Base-by-base conservation (phyloP, 1,140 invertebrate species). In the Temnothorax longispinosus region DNA sequence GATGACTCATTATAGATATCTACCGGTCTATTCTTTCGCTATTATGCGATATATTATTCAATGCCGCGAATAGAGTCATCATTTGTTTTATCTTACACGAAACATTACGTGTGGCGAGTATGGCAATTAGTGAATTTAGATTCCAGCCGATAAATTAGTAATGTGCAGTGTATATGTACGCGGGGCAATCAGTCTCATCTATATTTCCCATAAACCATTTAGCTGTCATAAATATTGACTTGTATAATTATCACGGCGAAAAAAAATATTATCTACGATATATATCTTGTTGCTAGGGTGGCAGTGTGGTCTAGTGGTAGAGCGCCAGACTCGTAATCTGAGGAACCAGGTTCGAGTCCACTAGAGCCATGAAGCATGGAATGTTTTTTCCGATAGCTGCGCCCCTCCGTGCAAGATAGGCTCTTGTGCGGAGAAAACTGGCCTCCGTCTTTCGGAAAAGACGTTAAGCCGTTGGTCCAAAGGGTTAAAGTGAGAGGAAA, bases 71-170 rank as follows among this genome's bases (percentile, higher is more conserved):
- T 74, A 41, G 3, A 67, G 54, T 56, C 60, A 47, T 87, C 44
- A 27, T 74, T 41, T 10, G 56, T 86, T 87, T 85, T 90, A 69
- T 85, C 62, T 67, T 75, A 69, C 75, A 81, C 69, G 89, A 82
- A 65, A 35, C n/a, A 35, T 71, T 62, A 86, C 60, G 90, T 88
- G 84, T 91, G 88, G 80, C 89, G 87, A 91, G 87, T 89, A 87
- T 81, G 87, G 91, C 91, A 94, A 94, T 94, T 94, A 94, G 90
- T 89, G 92, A 91, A 93, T 93, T 91, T 89, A 94, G 93, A 94
- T 94, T 93, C 87, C 91, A 91, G 58, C 88, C 88, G 92, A 94
- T 92, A 93, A 94, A 93, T 92, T 90, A 88, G 84, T 90, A 88
- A 76, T 32, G 47, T 11, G 11, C 32, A 18, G 35, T n/a, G 4